A percentile compares a stretch with the other conserved stretches of the same genome.
Conservation (phyloP, 2,113 vertebrate genomes). For the Salvelinus namaycush region DNA sequence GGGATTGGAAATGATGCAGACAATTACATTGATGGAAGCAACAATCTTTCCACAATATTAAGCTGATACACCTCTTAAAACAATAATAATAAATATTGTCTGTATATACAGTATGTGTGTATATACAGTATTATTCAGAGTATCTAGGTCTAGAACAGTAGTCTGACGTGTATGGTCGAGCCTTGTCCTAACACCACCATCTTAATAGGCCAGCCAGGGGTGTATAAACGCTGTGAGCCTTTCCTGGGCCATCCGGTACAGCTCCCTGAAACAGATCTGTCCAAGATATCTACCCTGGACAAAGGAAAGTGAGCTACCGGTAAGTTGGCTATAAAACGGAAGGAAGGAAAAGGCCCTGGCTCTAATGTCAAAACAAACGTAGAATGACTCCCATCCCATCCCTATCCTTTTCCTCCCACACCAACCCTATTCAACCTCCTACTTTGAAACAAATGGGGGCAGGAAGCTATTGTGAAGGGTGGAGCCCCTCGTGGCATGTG, state of each 20-base stretch:
- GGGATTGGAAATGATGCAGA: no score
- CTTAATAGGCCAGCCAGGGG: slow-evolving; percentile 36
- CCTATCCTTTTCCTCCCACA: slow-evolving; percentile 25
- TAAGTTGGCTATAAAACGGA: slow-evolving; percentile 71
- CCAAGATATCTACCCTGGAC: slow-evolving; percentile 44
- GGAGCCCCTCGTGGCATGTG: slow-evolving; percentile 6
- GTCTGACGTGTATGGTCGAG: no score
- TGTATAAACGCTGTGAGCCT: slow-evolving; percentile 29
- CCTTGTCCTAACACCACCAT: background rate
- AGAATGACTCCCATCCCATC: slow-evolving; percentile 28
- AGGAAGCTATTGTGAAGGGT: slow-evolving; percentile 36
- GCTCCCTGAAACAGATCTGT: slow-evolving; percentile 50
- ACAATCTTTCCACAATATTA: no score
- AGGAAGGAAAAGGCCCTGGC: slow-evolving; percentile 58
- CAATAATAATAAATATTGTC: no score
- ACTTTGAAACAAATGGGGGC: slow-evolving; percentile 32
- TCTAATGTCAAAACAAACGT: slow-evolving; percentile 47
- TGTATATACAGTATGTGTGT: no score
- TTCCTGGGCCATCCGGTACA: slow-evolving; percentile 44
- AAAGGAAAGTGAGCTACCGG: slow-evolving; percentile 61
- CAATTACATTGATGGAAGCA: no score
- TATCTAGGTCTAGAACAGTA: no score
- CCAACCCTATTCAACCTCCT: slow-evolving; percentile 4
- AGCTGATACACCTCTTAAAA: no score
- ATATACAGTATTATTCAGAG: no score